These are phyloP conservation scores for Nephrotoma appendiculata DNA, from an alignment of 2,888 invertebrate genomes.

Conservation along the genomic window DNA sequence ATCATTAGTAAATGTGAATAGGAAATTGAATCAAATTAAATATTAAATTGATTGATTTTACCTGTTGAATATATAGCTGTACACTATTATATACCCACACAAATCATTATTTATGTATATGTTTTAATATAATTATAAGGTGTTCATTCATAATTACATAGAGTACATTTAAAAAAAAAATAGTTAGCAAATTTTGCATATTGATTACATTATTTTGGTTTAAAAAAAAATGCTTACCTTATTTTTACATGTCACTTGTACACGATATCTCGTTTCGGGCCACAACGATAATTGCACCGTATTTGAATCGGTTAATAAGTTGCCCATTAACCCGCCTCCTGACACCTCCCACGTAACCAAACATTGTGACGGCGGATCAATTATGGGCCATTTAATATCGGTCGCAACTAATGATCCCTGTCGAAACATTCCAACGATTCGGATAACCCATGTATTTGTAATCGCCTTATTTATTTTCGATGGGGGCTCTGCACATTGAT, in stretches of 20 bases:
- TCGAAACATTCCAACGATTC: conserved; percentile 27
- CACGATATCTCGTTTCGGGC: conserved; percentile 32
- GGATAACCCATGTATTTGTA: conserved; percentile 24
- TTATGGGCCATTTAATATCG: conserved; percentile 29
- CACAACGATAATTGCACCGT: conserved; percentile 30
- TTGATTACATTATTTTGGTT: neutral
- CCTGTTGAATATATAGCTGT: neutral
- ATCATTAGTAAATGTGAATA: neutral
- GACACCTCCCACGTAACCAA: conserved; percentile 33
- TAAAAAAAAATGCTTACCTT: conserved; percentile 21
- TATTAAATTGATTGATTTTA: neutral
- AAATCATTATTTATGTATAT: neutral
- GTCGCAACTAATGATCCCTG: conserved; percentile 30
- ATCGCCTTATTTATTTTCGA: conserved; percentile 25
- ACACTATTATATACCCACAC: neutral
- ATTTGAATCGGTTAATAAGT: conserved; percentile 29
- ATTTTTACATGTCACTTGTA: conserved; percentile 32
- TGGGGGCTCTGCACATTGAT: conserved; percentile 22
- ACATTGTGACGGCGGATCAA: conserved; percentile 25
- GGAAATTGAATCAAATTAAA: neutral
- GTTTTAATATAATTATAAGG: neutral
- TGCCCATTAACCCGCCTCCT: conserved; percentile 31
- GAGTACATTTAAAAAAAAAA: neutral
- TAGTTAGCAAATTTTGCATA: neutral
- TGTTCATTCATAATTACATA: neutral